A percentile compares a stretch with the other conserved stretches of the same genome.
These are phyloP conservation scores for Haplotaxodon microlepis DNA, from an alignment of 2,113 vertebrate genomes.

Conservation along the genomic window DNA sequence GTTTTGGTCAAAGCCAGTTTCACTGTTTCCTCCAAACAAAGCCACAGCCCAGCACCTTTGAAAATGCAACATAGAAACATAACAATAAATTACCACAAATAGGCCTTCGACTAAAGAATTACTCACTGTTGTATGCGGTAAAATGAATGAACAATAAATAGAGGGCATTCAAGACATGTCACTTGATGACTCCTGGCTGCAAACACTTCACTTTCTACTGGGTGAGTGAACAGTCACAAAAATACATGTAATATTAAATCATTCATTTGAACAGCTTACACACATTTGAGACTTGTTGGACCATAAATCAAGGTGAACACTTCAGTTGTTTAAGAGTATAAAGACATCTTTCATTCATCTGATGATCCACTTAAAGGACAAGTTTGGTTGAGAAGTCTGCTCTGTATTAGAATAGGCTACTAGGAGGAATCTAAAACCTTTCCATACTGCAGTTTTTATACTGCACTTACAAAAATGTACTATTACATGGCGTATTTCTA, in stretches of 20 bases:
- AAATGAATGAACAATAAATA: background rate
- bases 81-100: background rate
- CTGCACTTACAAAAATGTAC: background rate
- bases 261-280: background rate
- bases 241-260: background rate
- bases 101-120: background rate
- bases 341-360: background rate
- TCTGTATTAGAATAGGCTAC: background rate
- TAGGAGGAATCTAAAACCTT: background rate
- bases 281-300: background rate
- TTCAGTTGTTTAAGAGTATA: background rate
- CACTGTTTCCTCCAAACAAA: conserved; percentile 91
- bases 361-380: background rate
- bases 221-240: background rate
- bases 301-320: background rate
- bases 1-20: conserved; percentile 95
- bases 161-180: background rate
- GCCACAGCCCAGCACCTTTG: conserved; percentile 90
- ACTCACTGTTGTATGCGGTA: background rate
- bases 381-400: background rate
- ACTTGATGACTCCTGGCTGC: background rate
- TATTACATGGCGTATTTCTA: background rate
- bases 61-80: background rate
- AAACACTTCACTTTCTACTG: background rate
- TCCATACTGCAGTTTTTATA: background rate